A percentile compares a stretch with the other conserved stretches of the same genome.
Evolutionary conservation across 2,797 vertebrate genomes (phyloP).

Genomic region (Sebastes iracundus): DNA sequence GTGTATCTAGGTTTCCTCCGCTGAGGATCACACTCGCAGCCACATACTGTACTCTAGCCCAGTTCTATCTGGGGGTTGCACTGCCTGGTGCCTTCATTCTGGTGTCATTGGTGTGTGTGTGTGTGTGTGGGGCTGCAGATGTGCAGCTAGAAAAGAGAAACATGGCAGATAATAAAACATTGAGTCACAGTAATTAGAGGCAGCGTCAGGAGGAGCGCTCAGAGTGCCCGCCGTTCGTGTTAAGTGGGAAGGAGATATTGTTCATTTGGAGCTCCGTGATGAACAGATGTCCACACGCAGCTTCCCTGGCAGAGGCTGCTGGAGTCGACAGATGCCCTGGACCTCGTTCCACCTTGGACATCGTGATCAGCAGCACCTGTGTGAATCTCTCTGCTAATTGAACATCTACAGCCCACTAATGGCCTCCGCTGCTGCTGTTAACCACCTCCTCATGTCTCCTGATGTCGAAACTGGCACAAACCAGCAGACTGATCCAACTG

Average conservation of each 20-base stretch:
- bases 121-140: neutral
- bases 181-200: slow-evolving; percentile 19
- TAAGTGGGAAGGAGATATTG: slow-evolving; percentile 34
- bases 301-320: slow-evolving; percentile 40
- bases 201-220: neutral
- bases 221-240: slow-evolving; percentile 3
- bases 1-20: slow-evolving; percentile 80
- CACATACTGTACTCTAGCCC: slow-evolving; percentile 68
- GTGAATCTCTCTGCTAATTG: slow-evolving; percentile 56
- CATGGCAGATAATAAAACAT: slow-evolving; percentile 34
- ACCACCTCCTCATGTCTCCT: slow-evolving; percentile 12
- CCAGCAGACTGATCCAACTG: neutral
- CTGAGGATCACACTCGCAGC: slow-evolving; percentile 66
- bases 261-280: slow-evolving; percentile 44
- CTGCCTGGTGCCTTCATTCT: slow-evolving; percentile 27
- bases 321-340: slow-evolving; percentile 57
- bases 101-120: neutral
- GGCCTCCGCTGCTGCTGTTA: slow-evolving; percentile 23
- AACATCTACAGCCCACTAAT: slow-evolving; percentile 54
- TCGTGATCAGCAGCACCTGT: slow-evolving; percentile 50
- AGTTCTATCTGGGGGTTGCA: slow-evolving; percentile 56
- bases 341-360: slow-evolving; percentile 65
- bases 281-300: slow-evolving; percentile 65
- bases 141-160: slow-evolving; percentile 3
- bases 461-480: neutral